Evolutionary conservation across 2,113 vertebrate genomes (phyloP).

Genomic region (Alaudala cheleensis): DNA sequence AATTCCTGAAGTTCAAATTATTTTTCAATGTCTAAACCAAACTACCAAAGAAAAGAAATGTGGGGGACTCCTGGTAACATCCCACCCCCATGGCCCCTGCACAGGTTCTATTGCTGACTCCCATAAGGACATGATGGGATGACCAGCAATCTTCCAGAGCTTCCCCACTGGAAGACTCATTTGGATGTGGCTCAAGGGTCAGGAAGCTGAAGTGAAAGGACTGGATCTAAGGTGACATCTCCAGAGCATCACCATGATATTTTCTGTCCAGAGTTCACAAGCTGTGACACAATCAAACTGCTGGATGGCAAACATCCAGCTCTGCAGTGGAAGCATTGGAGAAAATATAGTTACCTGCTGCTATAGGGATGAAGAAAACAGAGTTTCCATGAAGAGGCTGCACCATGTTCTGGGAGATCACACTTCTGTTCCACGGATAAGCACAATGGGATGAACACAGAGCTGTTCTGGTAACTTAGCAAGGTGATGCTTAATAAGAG

Average conservation of each 20-base stretch:
- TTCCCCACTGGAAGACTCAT: accelerated
- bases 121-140: accelerated
- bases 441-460: not conserved
- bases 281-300: accelerated
- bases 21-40: not conserved
- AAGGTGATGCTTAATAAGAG: not conserved
- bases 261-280: not conserved
- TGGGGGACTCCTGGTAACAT: accelerated
- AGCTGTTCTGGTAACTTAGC: not conserved
- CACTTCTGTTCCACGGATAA: accelerated
- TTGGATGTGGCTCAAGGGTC: accelerated
- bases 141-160: not conserved
- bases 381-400: accelerated
- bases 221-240: not conserved
- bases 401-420: too few species aligned
- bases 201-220: not conserved
- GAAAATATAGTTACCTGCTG: not conserved
- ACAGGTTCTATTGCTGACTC: accelerated
- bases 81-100: accelerated
- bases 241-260: not conserved
- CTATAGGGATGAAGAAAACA: not conserved
- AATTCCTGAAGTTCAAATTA: not conserved
- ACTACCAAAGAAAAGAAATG: not conserved
- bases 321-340: not conserved
- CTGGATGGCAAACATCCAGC: not conserved